phyloP scores from a whole-genome alignment of 1,140 invertebrate species.

The Brachionus sp. region DNA sequence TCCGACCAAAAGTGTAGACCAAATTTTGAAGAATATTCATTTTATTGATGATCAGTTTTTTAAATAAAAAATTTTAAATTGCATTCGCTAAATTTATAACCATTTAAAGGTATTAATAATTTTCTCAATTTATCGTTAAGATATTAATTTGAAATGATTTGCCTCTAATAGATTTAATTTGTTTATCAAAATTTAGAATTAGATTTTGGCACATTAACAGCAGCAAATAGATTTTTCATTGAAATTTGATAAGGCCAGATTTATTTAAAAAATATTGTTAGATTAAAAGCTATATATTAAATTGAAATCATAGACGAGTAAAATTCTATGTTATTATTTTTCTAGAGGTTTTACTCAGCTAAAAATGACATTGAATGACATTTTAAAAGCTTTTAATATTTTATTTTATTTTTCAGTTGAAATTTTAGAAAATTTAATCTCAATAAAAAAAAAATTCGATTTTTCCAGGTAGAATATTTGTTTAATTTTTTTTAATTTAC shows the following conservation, averaged over 20 bases:
- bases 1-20: slow-evolving; percentile 20
- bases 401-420: not conserved
- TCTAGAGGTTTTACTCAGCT: not conserved
- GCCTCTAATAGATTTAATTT: not conserved
- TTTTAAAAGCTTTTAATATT: not conserved
- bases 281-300: not conserved
- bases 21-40: slow-evolving; percentile 44
- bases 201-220: not conserved
- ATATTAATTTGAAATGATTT: not conserved
- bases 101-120: not conserved
- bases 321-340: not conserved
- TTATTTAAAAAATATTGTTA: not conserved
- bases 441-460: no score
- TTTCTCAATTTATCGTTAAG: not conserved
- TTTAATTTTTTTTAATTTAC: no score
- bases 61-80: not conserved
- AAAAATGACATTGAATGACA: not conserved
- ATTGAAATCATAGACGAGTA: not conserved
- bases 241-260: not conserved
- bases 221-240: not conserved
- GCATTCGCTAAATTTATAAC: not conserved
- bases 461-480: no score
- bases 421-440: not conserved
- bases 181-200: not conserved
- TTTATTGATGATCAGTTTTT: not conserved